These are phyloP conservation scores for Rhea pennata DNA, from an alignment of 2,113 vertebrate species.

Conservation along the genomic window DNA sequence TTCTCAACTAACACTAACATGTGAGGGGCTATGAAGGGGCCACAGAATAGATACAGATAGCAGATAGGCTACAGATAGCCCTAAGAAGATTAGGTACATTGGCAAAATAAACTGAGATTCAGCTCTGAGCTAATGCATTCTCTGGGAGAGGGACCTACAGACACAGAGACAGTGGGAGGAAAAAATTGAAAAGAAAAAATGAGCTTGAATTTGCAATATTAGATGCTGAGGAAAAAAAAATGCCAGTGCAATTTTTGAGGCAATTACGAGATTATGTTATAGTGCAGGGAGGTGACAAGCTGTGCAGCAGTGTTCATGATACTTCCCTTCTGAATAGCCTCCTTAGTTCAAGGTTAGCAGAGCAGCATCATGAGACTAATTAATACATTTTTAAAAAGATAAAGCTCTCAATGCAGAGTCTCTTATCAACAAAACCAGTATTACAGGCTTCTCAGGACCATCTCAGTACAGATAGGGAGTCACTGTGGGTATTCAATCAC, in stretches of 20 bases:
- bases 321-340: background rate
- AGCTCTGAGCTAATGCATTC: background rate
- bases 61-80: background rate
- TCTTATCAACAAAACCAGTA: background rate
- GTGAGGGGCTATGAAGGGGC: background rate
- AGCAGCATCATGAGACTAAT: background rate
- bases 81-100: background rate
- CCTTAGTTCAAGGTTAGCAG: background rate
- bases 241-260: background rate
- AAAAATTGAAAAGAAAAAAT: background rate
- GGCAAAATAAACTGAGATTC: background rate
- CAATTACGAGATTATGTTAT: background rate
- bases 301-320: background rate
- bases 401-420: background rate
- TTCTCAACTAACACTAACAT: background rate
- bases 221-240: background rate
- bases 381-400: background rate
- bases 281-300: background rate
- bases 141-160: background rate
- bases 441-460: background rate
- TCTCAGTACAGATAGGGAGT: background rate
- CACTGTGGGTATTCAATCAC: background rate
- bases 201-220: background rate
- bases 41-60: background rate
- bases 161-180: background rate